Percentiles rank a stretch among this genome's conserved stretches.
Evolutionary conservation across 2,888 invertebrate species (phyloP).

Genomic region (Eilema sororculum): DNA sequence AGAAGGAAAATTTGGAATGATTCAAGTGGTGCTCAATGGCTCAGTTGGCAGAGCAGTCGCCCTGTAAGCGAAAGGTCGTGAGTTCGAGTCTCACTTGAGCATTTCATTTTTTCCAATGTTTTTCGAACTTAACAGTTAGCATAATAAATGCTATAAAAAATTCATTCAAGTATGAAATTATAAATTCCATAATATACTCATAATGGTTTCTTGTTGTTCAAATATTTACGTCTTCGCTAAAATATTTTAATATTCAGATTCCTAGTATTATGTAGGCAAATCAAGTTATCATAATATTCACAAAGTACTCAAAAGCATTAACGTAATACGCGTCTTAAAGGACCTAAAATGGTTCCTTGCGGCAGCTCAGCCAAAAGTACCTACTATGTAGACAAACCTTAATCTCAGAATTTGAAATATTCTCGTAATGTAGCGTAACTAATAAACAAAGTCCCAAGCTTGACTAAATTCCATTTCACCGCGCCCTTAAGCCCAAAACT

Average conservation of each 20-base stretch:
- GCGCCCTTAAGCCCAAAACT: neutral
- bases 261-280: neutral
- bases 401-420: neutral
- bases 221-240: neutral
- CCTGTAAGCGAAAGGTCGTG: no score
- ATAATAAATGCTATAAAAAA: no score
- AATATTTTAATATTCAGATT: neutral
- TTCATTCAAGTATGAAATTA: no score
- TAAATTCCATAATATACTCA: no score
- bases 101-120: no score
- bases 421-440: neutral
- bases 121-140: no score
- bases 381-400: neutral
- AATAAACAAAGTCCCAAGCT: neutral
- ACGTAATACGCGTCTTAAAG: neutral
- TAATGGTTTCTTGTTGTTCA: neutral
- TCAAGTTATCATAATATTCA: neutral
- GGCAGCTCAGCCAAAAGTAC: constrained; percentile 1
- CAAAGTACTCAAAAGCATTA: no score
- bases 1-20: no score
- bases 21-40: no score
- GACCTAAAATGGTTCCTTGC: neutral
- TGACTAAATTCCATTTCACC: constrained; percentile 11
- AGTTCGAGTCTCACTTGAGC: no score
- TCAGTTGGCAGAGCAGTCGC: no score